phyloP scores from a whole-genome alignment of 1,140 invertebrate genomes.

The Carcinoscorpius rotundicauda region DNA sequence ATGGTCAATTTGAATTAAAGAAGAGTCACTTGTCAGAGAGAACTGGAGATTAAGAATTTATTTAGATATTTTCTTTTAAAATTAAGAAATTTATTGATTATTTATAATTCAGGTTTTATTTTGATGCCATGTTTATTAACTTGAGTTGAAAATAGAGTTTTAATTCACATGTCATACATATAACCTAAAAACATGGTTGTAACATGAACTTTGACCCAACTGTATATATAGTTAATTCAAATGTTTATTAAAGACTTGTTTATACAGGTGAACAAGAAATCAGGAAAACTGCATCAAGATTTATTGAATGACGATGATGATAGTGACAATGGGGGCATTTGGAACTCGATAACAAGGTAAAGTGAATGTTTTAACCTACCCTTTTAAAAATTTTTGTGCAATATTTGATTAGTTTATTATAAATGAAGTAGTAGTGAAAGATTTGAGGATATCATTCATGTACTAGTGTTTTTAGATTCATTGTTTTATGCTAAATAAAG shows the following conservation, averaged over 20 bases:
- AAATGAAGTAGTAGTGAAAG: not conserved
- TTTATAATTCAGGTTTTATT: too few relatives aligned
- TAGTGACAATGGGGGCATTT: constrained; percentile 50
- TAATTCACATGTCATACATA: not conserved
- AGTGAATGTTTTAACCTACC: constrained; percentile 6
- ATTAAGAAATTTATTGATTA: too few relatives aligned
- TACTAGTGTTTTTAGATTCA: too few relatives aligned
- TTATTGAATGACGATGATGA: constrained; percentile 68
- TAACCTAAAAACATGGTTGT: too few relatives aligned
- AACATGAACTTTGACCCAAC: too few relatives aligned
- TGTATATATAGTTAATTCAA: too few relatives aligned
- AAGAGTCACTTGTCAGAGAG: too few relatives aligned
- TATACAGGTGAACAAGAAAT: constrained; percentile 67
- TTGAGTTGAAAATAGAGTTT: not conserved
- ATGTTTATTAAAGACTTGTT: constrained; percentile 4
- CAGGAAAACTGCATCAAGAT: constrained; percentile 71
- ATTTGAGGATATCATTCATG: not conserved
- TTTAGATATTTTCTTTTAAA: too few relatives aligned
- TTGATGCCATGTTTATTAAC: not conserved
- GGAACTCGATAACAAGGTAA: constrained; percentile 88
- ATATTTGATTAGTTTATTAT: not conserved
- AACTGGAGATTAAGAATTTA: too few relatives aligned
- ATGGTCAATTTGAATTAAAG: too few relatives aligned
- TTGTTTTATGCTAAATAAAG: too few relatives aligned
- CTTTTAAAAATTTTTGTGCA: constrained; percentile 1